phyloP scores from a whole-genome alignment of 2,888 invertebrate species.

The Dicyrtomina minuta region DNA sequence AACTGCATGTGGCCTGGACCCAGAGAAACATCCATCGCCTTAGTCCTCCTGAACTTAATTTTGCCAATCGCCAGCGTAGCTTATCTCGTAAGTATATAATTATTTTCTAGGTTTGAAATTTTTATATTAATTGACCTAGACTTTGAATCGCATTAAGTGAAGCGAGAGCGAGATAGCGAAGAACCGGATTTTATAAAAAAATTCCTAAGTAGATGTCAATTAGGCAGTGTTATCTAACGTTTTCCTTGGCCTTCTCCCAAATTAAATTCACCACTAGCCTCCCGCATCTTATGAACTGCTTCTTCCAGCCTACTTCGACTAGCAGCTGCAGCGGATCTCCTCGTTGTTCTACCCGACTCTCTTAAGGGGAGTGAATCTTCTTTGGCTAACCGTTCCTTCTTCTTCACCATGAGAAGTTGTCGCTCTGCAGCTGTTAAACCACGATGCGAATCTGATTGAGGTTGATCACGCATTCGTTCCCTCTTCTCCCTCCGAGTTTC shows the following conservation, averaged over 20 bases:
- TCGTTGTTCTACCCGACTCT: constrained; percentile 47
- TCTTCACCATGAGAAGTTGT: constrained; percentile 54
- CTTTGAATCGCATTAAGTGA: too few relatives aligned
- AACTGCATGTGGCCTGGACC: constrained; percentile 4
- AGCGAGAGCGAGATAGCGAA: not conserved
- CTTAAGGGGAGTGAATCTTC: constrained; percentile 46
- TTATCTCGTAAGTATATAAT: too few relatives aligned
- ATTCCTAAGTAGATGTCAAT: not conserved
- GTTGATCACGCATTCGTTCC: constrained; percentile 43
- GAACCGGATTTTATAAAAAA: constrained; percentile 4
- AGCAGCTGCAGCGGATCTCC: constrained; percentile 39
- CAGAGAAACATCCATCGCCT: not conserved
- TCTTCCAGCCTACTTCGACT: constrained; percentile 49
- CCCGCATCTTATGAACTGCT: constrained; percentile 50
- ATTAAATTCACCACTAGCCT: constrained; percentile 27
- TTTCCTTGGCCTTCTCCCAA: constrained; percentile 20
- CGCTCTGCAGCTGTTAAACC: constrained; percentile 54
- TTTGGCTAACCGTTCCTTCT: constrained; percentile 54
- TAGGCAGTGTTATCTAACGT: not conserved
- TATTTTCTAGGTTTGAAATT: not conserved
- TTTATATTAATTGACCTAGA: too few relatives aligned
- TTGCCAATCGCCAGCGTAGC: not conserved
- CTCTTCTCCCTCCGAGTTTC: constrained; percentile 51
- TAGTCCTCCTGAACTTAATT: not conserved
- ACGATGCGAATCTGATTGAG: constrained; percentile 41